Percentiles rank a stretch among this genome's conserved stretches.
These are phyloP conservation scores for Eulemur rufifrons DNA, from an alignment of 2,113 vertebrate genomes.

Conservation along the genomic window DNA sequence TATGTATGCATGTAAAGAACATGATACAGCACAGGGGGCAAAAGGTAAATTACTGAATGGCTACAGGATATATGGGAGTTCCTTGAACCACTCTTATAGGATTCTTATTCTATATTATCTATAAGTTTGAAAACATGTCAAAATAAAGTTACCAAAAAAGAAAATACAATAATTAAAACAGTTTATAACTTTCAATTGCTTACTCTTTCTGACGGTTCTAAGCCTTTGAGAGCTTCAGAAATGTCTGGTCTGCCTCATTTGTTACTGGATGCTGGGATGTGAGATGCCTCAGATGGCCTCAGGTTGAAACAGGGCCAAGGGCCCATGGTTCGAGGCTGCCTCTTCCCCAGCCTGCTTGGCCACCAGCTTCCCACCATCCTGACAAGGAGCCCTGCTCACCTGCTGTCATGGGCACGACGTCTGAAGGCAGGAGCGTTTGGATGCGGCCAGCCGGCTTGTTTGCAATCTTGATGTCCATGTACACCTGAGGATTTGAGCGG, in stretches of 20 bases:
- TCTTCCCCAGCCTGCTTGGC: background rate
- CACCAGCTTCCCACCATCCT: background rate
- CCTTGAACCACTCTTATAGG: background rate
- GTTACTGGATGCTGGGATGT: background rate
- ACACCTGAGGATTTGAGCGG: slow-evolving; percentile 94
- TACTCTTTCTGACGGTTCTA: background rate
- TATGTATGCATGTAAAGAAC: background rate
- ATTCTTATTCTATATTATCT: background rate
- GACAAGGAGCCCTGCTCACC: slow-evolving; percentile 82
- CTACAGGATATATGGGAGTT: background rate
- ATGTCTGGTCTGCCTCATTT: background rate
- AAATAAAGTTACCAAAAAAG: background rate
- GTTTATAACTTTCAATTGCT: background rate
- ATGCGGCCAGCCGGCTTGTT: slow-evolving; percentile 94
- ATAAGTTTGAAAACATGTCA: background rate
- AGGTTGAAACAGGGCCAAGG: background rate
- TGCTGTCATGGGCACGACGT: slow-evolving; percentile 95
- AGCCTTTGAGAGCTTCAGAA: background rate
- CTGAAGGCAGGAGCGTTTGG: slow-evolving; percentile 92
- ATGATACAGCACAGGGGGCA: background rate
- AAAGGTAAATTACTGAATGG: background rate
- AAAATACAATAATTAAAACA: background rate
- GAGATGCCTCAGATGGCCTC: background rate
- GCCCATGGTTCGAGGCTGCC: background rate
- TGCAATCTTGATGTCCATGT: slow-evolving; percentile 97